Percentiles rank a stretch among this genome's conserved stretches.
Conservation (phyloP, 2,797 vertebrate genomes). For the Sebastes cheni region DNA sequence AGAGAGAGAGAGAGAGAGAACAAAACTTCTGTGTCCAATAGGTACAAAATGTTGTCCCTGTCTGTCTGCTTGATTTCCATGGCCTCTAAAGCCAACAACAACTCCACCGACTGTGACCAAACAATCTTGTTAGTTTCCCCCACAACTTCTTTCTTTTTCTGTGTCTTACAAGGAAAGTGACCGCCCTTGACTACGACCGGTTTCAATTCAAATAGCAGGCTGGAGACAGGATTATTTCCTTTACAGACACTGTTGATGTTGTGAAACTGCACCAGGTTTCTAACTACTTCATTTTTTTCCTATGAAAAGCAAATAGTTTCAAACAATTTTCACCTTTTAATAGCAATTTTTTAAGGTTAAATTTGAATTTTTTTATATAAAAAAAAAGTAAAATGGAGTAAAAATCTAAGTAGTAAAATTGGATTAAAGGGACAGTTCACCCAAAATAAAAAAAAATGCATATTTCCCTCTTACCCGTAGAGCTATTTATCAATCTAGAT, state of each 20-base stretch:
- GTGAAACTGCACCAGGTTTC: not conserved
- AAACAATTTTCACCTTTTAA: not conserved
- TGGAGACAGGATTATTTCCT: conserved; percentile 10
- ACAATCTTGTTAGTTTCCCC: conserved; percentile 67
- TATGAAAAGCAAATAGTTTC: not conserved
- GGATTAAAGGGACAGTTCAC: not conserved
- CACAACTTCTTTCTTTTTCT: conserved; percentile 26
- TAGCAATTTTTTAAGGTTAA: not conserved
- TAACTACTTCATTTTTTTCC: not conserved
- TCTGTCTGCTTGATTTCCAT: conserved; percentile 63
- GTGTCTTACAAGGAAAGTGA: conserved; percentile 30
- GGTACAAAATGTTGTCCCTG: conserved; percentile 35
- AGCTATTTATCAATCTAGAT: not conserved
- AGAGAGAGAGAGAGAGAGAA: not conserved
- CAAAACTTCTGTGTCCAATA: conserved; percentile 14
- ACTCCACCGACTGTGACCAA: conserved; percentile 66
- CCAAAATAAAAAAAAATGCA: not conserved
- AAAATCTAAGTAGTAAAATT: not conserved
- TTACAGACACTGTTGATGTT: not conserved
- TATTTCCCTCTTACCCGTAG: not conserved
- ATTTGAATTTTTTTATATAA: too few relatives aligned
- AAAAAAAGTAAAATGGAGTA: not conserved
- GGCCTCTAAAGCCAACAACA: conserved; percentile 50
- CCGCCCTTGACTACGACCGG: not conserved
- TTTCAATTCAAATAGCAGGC: not conserved